Base-by-base conservation (phyloP, 2,113 vertebrate species). In the Tragelaphus scriptus region DNA sequence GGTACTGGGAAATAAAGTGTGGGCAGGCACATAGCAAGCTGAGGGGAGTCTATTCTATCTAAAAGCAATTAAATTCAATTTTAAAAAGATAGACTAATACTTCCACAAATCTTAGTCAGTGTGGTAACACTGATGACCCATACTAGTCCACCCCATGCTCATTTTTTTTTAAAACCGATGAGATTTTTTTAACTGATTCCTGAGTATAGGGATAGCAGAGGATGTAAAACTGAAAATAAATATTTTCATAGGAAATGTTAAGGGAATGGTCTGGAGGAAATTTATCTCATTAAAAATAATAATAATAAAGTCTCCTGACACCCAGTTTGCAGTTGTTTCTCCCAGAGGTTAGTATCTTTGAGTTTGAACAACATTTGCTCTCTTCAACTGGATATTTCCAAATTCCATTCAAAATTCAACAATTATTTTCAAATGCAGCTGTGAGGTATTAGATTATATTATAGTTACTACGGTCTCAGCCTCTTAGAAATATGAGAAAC, bases 391-490 rank as follows among this genome's bases (percentile, higher is more conserved):
- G 16, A 85, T 17, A 82, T 26, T 63, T 3, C 17, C 13, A 53
- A 94, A 86, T 84, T 65, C 25, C 21, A 49, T 21, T 47, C 12
- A 79, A 61, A 23, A 75, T n/a, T 82, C 25, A 79, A 71, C 15
- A 82, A 25, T 36, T 68, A 58, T 90, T 97, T 90, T 92, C 63
- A 90, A 79, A 90, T 32, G 7, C 36, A 94, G 30, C 7, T 59
- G 13, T 53, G 36, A 55, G 58, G 15, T 36, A 58, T 71, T 85
- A 82, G n/a, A 79, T 90, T 84, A n/a, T 25, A 36, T 84, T 84
- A 56, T 16, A 84, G 23, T 84, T 63, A 80, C 47, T 86, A n/a
- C 0, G 3, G 32, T 47, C 58, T 44, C 61, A 85, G 2, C 4
- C 15, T 32, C 21, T 96, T 71, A 59, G 7, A 91, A 93, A 11